Evolutionary conservation across 2,888 invertebrate genomes (phyloP), one percentile per base, ranked within the genome.

Genomic region (Eumerus sabulonum): DNA sequence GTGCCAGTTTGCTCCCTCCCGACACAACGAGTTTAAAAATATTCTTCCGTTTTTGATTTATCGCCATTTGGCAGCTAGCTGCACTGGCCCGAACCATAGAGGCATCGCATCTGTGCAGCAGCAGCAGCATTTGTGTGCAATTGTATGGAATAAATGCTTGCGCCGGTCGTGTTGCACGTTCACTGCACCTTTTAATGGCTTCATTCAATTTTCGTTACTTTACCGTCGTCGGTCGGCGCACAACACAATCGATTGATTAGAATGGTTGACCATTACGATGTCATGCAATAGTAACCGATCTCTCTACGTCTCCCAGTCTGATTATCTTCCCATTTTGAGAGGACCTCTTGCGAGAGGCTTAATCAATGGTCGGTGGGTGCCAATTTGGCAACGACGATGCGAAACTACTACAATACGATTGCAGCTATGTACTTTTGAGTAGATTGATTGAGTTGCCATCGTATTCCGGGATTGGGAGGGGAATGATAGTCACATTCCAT

Each of bases 41-140:
- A 70, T 70, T 79, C 74, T 79, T 79, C 68, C 60, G 74, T 74
- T 79, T 79, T 79, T 79, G 79, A 79, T 79, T 79, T 79, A 79
- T 79, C 79, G 50, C 73, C 73, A 47, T 67, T 77, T 72, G 66
- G 48, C 56, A 72, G 64, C 67, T 38, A 48, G 17, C 19, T 18
- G 13, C 62, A 54, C 56, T 16, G 51, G 27, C 44, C 47, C 11
- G 9, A 35, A 12, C n/a, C 56, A 16, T 9, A 40, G 38, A 13
- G 63, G 42, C 17, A 19, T 19, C 19, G 38, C 38, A 42, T 13
- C 17, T 19, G 19, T 14, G 18, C 45, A 53, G 36, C 19, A 40
- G 63, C 27, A 56, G 60, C 35, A 11, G 57, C 76, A 76, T 76
- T 76, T 68, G 70, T 48, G 54, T 12, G 13, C 19, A 19, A 7